These are phyloP conservation scores for Hyphantria cunea DNA, from an alignment of 1,140 invertebrate genomes.

Conservation along the genomic window DNA sequence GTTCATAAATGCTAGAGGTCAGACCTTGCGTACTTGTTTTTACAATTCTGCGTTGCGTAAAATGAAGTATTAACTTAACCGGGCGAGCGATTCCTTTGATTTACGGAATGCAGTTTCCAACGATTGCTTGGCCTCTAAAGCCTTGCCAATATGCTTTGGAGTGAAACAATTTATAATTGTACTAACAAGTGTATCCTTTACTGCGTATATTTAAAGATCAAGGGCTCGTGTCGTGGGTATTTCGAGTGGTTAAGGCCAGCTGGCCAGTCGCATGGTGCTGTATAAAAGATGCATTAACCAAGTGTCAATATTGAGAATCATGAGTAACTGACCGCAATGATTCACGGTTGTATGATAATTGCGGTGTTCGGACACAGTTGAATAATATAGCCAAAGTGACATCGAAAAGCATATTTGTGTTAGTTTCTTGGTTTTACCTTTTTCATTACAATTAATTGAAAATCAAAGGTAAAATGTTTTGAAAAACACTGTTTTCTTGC, in stretches of 20 bases:
- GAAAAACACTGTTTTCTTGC: too few relatives aligned
- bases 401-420: too few relatives aligned
- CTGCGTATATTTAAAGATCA: constrained; percentile 50
- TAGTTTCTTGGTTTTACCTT: too few relatives aligned
- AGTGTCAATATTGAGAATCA: constrained; percentile 19
- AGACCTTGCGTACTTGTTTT: constrained; percentile 6
- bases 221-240: constrained; percentile 34
- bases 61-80: constrained; percentile 16
- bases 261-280: background rate
- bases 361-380: background rate
- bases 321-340: constrained; percentile 27
- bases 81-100: constrained; percentile 2
- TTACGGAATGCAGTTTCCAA: constrained; percentile 35
- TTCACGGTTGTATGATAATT: constrained; percentile 22
- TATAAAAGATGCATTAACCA: constrained; percentile 2
- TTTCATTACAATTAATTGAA: too few relatives aligned
- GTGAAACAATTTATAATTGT: constrained; percentile 30
- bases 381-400: too few relatives aligned
- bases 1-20: constrained; percentile 25
- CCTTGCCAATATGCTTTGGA: constrained; percentile 26
- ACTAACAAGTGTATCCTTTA: constrained; percentile 48
- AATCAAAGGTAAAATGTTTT: too few relatives aligned
- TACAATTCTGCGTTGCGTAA: constrained; percentile 26
- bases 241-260: constrained; percentile 12
- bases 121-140: constrained; percentile 33